A percentile compares a stretch with the other conserved stretches of the same genome.
Conservation (phyloP, 2,113 vertebrate species). For the Pteronura brasiliensis region DNA sequence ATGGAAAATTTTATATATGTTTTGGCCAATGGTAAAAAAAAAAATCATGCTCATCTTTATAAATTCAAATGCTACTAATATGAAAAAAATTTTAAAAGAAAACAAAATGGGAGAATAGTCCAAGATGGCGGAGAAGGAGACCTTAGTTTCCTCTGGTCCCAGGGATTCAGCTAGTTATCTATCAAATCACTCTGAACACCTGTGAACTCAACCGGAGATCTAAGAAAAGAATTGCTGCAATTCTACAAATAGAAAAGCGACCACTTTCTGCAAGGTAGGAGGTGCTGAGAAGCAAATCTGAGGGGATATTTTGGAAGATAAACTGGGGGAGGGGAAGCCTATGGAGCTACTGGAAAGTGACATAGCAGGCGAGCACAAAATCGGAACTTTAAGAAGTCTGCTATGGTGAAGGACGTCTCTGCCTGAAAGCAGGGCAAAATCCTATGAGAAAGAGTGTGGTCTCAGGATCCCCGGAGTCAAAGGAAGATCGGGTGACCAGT, state of each 20-base stretch:
- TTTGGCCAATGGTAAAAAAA: neutral
- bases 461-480: neutral
- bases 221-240: neutral
- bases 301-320: neutral
- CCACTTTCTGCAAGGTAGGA: neutral
- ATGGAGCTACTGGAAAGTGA: neutral
- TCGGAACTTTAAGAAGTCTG: neutral
- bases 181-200: neutral
- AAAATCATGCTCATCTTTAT: neutral
- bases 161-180: neutral
- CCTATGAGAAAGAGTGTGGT: neutral
- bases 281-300: neutral
- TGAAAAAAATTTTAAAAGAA: neutral
- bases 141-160: neutral
- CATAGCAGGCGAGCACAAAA: neutral
- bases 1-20: neutral
- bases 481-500: neutral
- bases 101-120: neutral
- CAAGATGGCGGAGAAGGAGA: neutral
- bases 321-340: neutral
- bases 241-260: neutral
- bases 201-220: neutral
- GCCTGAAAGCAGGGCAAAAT: neutral
- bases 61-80: neutral
- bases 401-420: neutral